A percentile compares a stretch with the other conserved stretches of the same genome.
Conservation (phyloP, 1,140 invertebrate species). For the Cyphomyrmex costatus region DNA sequence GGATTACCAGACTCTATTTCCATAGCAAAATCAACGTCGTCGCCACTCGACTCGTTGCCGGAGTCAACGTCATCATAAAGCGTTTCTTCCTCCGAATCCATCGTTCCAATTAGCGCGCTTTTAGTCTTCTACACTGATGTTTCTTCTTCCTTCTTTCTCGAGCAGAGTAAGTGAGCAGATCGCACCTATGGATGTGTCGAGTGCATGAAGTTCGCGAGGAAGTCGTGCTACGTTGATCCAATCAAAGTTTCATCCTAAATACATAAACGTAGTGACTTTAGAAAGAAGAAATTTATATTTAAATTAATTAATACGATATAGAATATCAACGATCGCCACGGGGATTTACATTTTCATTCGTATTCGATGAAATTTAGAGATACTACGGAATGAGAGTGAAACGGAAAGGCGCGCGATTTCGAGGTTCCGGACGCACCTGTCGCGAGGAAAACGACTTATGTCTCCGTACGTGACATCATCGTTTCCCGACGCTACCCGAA, state of each 20-base stretch:
- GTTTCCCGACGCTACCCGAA: slow-evolving; percentile 66
- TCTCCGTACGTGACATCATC: slow-evolving; percentile 80
- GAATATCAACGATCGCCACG: not conserved
- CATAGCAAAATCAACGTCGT: slow-evolving; percentile 97
- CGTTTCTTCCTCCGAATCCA: slow-evolving; percentile 97
- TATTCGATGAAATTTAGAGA: not conserved
- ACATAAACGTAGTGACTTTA: no score
- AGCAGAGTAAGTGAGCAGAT: not conserved
- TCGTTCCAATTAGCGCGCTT: slow-evolving; percentile 80
- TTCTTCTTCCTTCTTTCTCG: not conserved
- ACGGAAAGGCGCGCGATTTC: not conserved
- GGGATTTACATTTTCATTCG: not conserved
- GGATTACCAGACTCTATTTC: slow-evolving; percentile 94
- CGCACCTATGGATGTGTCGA: slow-evolving; percentile 29
- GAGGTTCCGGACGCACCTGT: slow-evolving; percentile 60
- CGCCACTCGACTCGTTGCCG: slow-evolving; percentile 96
- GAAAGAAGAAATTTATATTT: no score
- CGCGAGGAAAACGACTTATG: slow-evolving; percentile 72
- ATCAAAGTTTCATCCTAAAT: not conserved
- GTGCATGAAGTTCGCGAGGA: not conserved
- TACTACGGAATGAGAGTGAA: no score
- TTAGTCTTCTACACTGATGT: not conserved
- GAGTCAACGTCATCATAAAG: slow-evolving; percentile 95
- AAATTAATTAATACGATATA: not conserved
- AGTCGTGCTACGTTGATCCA: not conserved